Conservation (phyloP, 2,888 invertebrate genomes). For the Chrysolina haemoptera region DNA sequence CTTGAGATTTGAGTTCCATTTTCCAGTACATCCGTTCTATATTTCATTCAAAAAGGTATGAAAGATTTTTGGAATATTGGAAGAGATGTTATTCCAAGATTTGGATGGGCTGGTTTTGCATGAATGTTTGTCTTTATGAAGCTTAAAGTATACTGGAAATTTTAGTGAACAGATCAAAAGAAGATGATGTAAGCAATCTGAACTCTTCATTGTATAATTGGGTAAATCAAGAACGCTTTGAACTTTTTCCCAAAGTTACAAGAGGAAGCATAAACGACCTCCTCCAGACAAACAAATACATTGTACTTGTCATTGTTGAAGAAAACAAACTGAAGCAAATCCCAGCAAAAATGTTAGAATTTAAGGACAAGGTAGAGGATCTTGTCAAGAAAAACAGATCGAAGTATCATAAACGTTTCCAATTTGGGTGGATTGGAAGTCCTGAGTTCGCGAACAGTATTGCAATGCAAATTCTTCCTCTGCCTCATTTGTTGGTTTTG, state of each 20-base stretch:
- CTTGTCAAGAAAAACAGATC: constrained; percentile 74
- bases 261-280: constrained; percentile 87
- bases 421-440: constrained; percentile 96
- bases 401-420: constrained; percentile 84
- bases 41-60: too few species aligned
- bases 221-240: constrained; percentile 92
- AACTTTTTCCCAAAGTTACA: constrained; percentile 90
- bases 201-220: constrained; percentile 86
- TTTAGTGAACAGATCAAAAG: constrained; percentile 37
- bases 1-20: too few species aligned
- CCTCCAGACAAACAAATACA: constrained; percentile 86
- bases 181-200: constrained; percentile 70
- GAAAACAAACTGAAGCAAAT: constrained; percentile 89
- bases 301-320: constrained; percentile 90
- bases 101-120: too few species aligned
- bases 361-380: constrained; percentile 83
- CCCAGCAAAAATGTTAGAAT: constrained; percentile 82
- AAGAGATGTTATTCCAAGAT: too few species aligned
- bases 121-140: too few species aligned
- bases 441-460: constrained; percentile 94
- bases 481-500: constrained; percentile 78
- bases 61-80: too few species aligned
- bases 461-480: constrained; percentile 77
- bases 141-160: too few species aligned
- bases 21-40: too few species aligned